Evolutionary conservation across 2,888 invertebrate species (phyloP).

Genomic region (Rhamnusium bicolor): DNA sequence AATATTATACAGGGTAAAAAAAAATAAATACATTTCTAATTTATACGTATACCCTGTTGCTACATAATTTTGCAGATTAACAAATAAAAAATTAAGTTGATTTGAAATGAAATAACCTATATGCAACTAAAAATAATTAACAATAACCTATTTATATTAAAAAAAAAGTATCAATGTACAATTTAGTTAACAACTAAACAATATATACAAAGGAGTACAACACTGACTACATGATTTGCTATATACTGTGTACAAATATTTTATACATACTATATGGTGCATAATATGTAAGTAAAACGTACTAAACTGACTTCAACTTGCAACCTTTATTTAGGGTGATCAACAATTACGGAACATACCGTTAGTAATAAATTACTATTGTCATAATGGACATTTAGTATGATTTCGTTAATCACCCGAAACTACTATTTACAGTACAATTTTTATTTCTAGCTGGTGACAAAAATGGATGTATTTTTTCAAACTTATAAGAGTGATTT

Average conservation of each 20-base stretch:
- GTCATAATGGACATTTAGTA: not conserved
- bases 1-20: constrained; percentile 1
- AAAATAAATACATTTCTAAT: not conserved
- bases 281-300: constrained; percentile 10
- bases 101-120: constrained; percentile 38
- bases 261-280: constrained; percentile 33
- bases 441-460: constrained; percentile 8
- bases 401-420: not conserved
- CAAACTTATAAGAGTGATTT: not conserved
- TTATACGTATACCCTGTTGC: not conserved
- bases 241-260: constrained; percentile 37
- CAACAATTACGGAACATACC: not conserved
- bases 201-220: constrained; percentile 39
- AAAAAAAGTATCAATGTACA: constrained; percentile 34
- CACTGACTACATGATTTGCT: constrained; percentile 35
- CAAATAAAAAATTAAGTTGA: constrained; percentile 2
- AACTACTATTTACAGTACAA: not conserved
- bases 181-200: constrained; percentile 36
- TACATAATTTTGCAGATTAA: not conserved
- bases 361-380: not conserved
- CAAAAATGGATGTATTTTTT: not conserved
- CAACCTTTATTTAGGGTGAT: constrained; percentile 9
- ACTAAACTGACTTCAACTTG: constrained; percentile 2
- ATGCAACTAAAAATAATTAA: constrained; percentile 39
- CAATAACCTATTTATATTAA: constrained; percentile 35